These are phyloP conservation scores for Eudemis profundana DNA, from an alignment of 2,888 invertebrate genomes.

Conservation along the genomic window DNA sequence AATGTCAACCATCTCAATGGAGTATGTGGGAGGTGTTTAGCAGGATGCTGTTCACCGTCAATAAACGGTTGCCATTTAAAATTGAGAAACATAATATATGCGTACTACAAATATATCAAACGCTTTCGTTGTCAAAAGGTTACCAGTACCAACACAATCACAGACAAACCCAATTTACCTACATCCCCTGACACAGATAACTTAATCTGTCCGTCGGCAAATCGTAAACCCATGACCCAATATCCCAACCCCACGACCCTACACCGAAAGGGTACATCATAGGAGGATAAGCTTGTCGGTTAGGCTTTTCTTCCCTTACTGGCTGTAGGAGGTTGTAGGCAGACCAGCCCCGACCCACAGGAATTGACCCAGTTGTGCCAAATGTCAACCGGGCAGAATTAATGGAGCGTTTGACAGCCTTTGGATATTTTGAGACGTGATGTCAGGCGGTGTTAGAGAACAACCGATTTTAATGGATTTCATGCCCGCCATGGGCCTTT, in stretches of 20 bases:
- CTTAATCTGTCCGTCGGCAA: conserved; percentile 55
- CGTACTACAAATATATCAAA: no score
- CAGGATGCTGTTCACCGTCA: no score
- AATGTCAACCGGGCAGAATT: conserved; percentile 61
- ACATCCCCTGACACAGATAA: conserved; percentile 45
- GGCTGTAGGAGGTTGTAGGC: not conserved
- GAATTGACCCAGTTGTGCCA: conserved; percentile 65
- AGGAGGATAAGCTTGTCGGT: not conserved
- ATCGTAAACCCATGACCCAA: conserved; percentile 73
- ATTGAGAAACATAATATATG: no score
- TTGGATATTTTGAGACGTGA: conserved; percentile 32
- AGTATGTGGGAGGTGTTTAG: no score
- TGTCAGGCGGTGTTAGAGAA: conserved; percentile 9
- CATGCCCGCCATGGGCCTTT: not conserved
- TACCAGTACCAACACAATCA: not conserved
- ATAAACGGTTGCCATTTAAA: no score
- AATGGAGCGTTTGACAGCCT: conserved; percentile 50
- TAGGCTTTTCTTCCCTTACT: not conserved
- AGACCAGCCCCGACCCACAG: conserved; percentile 48
- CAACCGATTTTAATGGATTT: conserved; percentile 12
- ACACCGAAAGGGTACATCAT: not conserved
- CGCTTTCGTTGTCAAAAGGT: conserved; percentile 11
- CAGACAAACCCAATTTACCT: conserved; percentile 26
- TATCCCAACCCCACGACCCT: conserved; percentile 55
- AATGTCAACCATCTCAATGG: no score